Conservation (phyloP, 2,113 vertebrate genomes). For the Podarcis muralis region DNA sequence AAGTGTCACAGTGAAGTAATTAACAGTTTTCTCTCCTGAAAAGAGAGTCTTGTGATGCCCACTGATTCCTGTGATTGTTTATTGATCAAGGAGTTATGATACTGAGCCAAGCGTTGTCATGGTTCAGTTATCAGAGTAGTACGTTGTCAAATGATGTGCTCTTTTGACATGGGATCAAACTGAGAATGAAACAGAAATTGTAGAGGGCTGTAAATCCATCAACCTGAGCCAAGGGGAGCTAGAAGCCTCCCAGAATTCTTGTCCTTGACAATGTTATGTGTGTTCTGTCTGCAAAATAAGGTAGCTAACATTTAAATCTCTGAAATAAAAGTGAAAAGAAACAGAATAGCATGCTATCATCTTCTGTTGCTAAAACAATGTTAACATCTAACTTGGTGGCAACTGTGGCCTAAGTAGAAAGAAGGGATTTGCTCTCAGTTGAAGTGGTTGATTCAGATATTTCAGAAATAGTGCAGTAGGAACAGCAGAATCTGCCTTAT, state of each 20-base stretch:
- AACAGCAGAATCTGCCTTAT: not conserved
- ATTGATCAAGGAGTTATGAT: slow-evolving; percentile 39
- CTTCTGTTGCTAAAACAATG: not conserved
- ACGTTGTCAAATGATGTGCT: slow-evolving; percentile 23
- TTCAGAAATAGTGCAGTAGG: not conserved
- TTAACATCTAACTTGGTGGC: not conserved
- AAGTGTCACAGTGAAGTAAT: slow-evolving; percentile 36
- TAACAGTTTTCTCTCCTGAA: slow-evolving; percentile 41
- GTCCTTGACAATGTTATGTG: not conserved
- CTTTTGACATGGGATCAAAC: slow-evolving; percentile 21
- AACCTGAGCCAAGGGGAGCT: not conserved
- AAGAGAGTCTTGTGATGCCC: slow-evolving; percentile 36
- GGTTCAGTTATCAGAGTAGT: slow-evolving; percentile 29
- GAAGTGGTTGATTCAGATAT: not conserved
- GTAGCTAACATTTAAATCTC: not conserved
- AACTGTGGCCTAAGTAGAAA: not conserved
- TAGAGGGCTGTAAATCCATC: slow-evolving; percentile 20
- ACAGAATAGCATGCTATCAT: not conserved
- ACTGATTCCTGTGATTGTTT: slow-evolving; percentile 48
- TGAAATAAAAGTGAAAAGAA: not conserved
- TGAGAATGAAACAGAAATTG: slow-evolving; percentile 39
- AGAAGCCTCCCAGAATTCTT: slow-evolving; percentile 4
- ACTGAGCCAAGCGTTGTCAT: slow-evolving; percentile 28
- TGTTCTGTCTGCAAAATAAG: not conserved
- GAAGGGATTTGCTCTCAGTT: not conserved